These are phyloP conservation scores for Remorina albescens DNA, from an alignment of 2,797 vertebrate species.

Conservation along the genomic window DNA sequence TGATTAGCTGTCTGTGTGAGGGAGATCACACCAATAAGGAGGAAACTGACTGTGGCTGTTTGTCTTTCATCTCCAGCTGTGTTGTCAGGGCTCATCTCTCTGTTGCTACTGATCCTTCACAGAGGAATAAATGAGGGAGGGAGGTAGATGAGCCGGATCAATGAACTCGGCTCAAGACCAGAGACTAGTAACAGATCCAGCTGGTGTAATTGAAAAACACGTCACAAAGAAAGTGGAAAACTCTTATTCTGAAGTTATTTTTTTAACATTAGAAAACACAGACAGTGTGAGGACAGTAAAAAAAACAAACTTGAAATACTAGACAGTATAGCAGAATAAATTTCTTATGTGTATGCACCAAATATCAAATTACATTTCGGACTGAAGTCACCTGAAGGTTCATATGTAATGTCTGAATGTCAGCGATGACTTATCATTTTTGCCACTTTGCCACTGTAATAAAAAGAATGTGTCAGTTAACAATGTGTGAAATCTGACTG, in stretches of 20 bases:
- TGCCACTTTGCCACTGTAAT: too few relatives aligned
- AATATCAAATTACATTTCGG: too few relatives aligned
- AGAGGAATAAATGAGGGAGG: slow-evolving; percentile 30
- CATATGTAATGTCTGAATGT: neutral
- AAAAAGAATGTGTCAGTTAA: neutral
- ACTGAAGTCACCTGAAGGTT: neutral
- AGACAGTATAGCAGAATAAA: neutral
- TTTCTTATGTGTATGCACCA: too few relatives aligned
- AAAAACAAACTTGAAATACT: neutral
- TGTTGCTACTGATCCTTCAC: slow-evolving; percentile 37
- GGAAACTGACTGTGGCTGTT: slow-evolving; percentile 34
- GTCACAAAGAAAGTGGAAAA: neutral
- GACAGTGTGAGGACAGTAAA: neutral
- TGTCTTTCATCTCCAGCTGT: slow-evolving; percentile 46
- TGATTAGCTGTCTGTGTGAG: neutral
- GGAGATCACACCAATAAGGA: slow-evolving; percentile 15
- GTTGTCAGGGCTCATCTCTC: slow-evolving; percentile 47
- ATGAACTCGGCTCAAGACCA: slow-evolving; percentile 6
- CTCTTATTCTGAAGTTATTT: neutral
- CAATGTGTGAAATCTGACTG: neutral
- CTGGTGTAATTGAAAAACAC: neutral
- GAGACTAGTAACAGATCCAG: neutral
- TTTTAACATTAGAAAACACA: slow-evolving; percentile 5
- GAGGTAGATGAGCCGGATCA: slow-evolving; percentile 15
- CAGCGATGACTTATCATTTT: too few relatives aligned